Percentiles rank a stretch among this genome's conserved stretches.
Conservation (phyloP, 2,113 vertebrate species). For the Connochaetes taurinus region DNA sequence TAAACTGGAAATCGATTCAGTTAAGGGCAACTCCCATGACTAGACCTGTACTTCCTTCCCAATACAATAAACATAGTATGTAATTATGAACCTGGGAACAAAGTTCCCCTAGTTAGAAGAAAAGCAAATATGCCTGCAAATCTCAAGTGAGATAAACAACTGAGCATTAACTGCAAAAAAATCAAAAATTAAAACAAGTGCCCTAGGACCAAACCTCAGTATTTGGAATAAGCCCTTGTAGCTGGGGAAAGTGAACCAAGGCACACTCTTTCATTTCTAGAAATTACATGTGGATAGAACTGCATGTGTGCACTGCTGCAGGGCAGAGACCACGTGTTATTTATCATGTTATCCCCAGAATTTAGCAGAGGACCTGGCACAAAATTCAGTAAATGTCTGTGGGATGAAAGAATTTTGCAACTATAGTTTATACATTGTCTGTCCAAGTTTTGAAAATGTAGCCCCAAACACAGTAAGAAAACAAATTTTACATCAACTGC, state of each 20-base stretch:
- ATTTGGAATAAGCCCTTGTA: not conserved
- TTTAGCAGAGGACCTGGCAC: constrained; percentile 40
- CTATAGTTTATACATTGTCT: not conserved
- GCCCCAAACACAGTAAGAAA: not conserved
- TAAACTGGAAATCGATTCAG: not conserved
- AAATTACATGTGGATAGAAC: not conserved
- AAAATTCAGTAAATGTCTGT: constrained; percentile 39
- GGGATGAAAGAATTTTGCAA: constrained; percentile 15
- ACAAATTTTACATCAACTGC: not conserved
- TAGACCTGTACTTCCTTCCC: constrained; percentile 6
- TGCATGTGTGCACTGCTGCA: not conserved
- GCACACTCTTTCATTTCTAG: not conserved
- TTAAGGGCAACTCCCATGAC: not conserved
- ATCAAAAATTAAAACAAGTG: not conserved
- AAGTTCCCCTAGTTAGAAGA: constrained; percentile 22
- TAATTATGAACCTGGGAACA: constrained; percentile 16
- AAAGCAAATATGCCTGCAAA: constrained; percentile 19
- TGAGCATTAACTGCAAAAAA: not conserved
- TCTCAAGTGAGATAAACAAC: not conserved
- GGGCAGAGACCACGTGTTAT: not conserved
- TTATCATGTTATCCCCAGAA: not conserved
- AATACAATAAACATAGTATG: not conserved
- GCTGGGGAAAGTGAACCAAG: not conserved
- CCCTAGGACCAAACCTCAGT: not conserved
- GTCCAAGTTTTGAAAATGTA: constrained; percentile 27